Evolutionary conservation across 2,888 invertebrate species (phyloP).

Genomic region (Halictus quadricinctus): DNA sequence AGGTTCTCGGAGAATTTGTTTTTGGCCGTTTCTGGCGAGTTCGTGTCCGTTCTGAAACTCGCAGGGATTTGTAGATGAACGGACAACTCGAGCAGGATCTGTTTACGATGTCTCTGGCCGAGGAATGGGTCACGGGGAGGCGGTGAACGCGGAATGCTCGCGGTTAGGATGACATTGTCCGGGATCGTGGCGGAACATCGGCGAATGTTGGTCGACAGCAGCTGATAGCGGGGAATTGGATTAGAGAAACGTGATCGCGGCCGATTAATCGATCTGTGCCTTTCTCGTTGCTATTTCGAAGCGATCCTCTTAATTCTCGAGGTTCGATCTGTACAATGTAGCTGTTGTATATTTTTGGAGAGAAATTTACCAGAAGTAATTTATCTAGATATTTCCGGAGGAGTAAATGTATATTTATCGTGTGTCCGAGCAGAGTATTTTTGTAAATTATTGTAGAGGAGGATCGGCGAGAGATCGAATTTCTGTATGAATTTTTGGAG

Average conservation of each 20-base stretch:
- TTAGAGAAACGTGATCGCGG: not conserved
- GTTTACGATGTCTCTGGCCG: not conserved
- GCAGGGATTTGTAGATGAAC: not conserved
- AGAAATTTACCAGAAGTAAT: conserved; percentile 7
- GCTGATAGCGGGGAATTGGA: conserved; percentile 29
- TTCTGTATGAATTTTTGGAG: not conserved
- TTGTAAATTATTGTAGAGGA: not conserved
- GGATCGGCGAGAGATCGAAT: not conserved
- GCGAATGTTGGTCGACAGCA: conserved; percentile 54
- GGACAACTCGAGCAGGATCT: not conserved
- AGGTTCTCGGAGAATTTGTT: conserved; percentile 13
- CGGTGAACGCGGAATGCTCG: conserved; percentile 36
- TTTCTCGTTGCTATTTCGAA: not conserved
- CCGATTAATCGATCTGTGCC: conserved; percentile 20
- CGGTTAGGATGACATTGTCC: conserved; percentile 18
- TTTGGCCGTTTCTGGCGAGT: not conserved
- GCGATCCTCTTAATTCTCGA: not conserved
- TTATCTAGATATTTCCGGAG: not conserved
- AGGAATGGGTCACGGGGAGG: not conserved
- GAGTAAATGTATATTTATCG: not conserved
- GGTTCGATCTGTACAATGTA: not conserved
- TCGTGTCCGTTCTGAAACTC: not conserved
- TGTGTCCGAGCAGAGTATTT: not conserved
- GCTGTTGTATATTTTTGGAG: conserved; percentile 26
- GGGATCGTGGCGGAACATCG: conserved; percentile 24